phyloP scores from a whole-genome alignment of 2,797 vertebrate genomes.

The Enteromius trimaculatus region DNA sequence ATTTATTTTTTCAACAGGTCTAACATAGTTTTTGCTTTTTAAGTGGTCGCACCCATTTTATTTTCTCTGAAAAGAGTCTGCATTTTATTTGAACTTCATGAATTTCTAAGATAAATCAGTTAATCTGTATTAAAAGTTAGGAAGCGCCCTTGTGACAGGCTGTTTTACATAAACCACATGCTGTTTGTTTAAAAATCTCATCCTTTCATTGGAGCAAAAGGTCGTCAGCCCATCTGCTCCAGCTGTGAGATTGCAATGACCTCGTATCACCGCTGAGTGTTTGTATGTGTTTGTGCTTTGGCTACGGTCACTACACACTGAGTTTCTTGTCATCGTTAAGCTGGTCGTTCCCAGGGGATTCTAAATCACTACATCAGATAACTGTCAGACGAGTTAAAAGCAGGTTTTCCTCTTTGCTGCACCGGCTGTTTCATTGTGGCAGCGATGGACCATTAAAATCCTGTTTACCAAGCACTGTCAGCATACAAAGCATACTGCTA shows the following conservation, averaged over 20 bases:
- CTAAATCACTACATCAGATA: slow-evolving; percentile 33
- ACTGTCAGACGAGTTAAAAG: background rate
- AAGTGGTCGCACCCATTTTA: background rate
- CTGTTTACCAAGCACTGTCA: slow-evolving; percentile 4
- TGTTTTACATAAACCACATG: slow-evolving; percentile 26
- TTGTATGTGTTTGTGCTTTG: background rate
- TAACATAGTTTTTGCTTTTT: background rate
- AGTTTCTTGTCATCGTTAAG: slow-evolving; percentile 12
- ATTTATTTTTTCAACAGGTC: background rate
- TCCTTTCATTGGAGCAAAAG: slow-evolving; percentile 15
- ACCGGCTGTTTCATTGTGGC: background rate
- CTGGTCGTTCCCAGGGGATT: slow-evolving; percentile 1
- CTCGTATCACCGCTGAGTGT: slow-evolving; percentile 1
- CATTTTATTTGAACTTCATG: background rate
- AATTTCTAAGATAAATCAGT: background rate
- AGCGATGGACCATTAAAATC: slow-evolving; percentile 2
- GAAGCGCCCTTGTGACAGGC: slow-evolving; percentile 3
- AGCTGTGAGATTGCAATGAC: background rate
- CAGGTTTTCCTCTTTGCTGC: slow-evolving; percentile 1
- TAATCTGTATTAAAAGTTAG: background rate
- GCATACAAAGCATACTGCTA: background rate
- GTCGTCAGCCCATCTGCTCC: slow-evolving; percentile 17
- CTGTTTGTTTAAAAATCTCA: slow-evolving; percentile 35
- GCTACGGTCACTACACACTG: slow-evolving; percentile 10
- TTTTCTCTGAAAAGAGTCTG: background rate